Percentiles rank a stretch among this genome's conserved stretches.
Evolutionary conservation across 2,797 vertebrate species (phyloP).

Genomic region (Potorous gilbertii): DNA sequence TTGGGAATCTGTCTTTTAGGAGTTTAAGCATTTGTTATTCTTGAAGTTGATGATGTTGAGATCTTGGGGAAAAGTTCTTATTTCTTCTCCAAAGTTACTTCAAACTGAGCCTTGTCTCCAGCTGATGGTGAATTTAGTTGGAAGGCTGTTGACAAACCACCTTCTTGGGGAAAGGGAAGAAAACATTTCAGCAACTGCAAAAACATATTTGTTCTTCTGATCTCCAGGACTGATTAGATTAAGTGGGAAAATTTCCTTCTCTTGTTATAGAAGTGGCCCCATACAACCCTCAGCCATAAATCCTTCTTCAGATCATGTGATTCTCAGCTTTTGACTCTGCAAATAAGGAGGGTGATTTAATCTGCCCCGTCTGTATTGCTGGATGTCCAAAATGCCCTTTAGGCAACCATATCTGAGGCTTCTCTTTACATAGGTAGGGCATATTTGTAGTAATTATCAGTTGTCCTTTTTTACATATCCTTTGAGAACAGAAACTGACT

Average conservation of each 20-base stretch:
- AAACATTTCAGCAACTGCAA: not conserved
- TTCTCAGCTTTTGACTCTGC: not conserved
- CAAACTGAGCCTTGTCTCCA: constrained; percentile 3
- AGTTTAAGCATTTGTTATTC: not conserved
- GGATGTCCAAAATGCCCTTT: not conserved
- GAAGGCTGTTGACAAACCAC: not conserved
- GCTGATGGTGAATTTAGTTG: not conserved
- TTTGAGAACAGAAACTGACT: not conserved
- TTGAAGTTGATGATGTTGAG: constrained; percentile 17
- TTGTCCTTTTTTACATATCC: not conserved
- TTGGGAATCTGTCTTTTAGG: not conserved
- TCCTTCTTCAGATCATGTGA: not conserved
- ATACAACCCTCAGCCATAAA: constrained; percentile 5
- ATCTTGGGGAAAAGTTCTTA: not conserved
- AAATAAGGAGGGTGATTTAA: not conserved
- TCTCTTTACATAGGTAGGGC: not conserved
- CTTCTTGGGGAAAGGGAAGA: not conserved
- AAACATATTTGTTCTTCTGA: not conserved
- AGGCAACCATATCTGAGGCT: not conserved
- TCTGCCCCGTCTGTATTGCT: not conserved
- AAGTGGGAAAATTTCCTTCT: not conserved
- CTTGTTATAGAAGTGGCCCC: not conserved
- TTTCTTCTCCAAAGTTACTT: constrained; percentile 25
- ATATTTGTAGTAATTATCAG: not conserved
- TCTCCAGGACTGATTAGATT: not conserved